Percentiles rank a stretch among this genome's conserved stretches.
Conservation (phyloP, 2,113 vertebrate genomes). For the Esox niger region DNA sequence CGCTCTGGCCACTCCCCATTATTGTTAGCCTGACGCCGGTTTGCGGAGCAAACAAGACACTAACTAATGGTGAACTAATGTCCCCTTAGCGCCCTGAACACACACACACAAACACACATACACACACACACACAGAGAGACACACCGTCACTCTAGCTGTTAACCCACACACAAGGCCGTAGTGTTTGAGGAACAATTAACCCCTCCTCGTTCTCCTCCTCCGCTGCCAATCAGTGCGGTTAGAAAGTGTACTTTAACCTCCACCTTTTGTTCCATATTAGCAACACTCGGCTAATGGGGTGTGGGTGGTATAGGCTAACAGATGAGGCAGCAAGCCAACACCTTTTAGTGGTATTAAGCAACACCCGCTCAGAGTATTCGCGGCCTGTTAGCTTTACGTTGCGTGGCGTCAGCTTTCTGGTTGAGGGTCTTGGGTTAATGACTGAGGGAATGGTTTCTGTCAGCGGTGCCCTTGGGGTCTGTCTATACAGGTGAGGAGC, state of each 20-base stretch:
- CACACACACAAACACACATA: conserved; percentile 5
- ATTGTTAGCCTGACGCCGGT: conserved; percentile 48
- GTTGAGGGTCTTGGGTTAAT: not conserved
- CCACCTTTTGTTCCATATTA: conserved; percentile 56
- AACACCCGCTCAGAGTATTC: not conserved
- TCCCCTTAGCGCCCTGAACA: conserved; percentile 40
- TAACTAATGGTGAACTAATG: conserved; percentile 58
- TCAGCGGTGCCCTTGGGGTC: not conserved
- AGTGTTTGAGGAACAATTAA: conserved; percentile 55
- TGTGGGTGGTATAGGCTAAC: conserved; percentile 26
- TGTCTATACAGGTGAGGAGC: conserved; percentile 46
- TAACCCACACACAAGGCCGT: conserved; percentile 12
- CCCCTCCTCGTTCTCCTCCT: conserved; percentile 38
- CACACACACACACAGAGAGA: not conserved
- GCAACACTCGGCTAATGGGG: conserved; percentile 49
- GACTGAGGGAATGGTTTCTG: not conserved
- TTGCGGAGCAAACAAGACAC: conserved; percentile 6
- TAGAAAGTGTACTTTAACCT: conserved; percentile 66
- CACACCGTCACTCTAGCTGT: no score
- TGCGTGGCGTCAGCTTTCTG: not conserved
- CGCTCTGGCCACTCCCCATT: conserved; percentile 46
- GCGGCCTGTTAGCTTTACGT: conserved; percentile 5
- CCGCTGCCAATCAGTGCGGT: no score
- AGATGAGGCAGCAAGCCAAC: conserved; percentile 52
- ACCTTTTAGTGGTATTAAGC: conserved; percentile 1